Percentiles rank a stretch among this genome's conserved stretches.
These are phyloP conservation scores for Diarsia brunnea DNA, from an alignment of 2,888 invertebrate genomes.

Conservation along the genomic window DNA sequence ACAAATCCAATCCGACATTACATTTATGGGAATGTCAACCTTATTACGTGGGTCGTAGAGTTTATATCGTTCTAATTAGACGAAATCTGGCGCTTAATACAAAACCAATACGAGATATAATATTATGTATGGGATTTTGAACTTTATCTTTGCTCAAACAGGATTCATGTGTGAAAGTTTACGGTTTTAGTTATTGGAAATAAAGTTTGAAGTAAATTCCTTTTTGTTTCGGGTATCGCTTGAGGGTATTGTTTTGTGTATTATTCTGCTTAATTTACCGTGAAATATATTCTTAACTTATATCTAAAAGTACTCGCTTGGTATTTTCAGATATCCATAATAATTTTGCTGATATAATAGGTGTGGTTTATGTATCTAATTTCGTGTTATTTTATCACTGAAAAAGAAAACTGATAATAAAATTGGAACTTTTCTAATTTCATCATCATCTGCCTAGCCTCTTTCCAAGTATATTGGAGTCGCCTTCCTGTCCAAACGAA, in stretches of 20 bases:
- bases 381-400: background rate
- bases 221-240: conserved; percentile 39
- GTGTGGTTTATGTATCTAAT: background rate
- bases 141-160: background rate
- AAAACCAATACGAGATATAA: conserved; percentile 36
- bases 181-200: conserved; percentile 29
- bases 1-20: conserved; percentile 4
- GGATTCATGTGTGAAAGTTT: conserved; percentile 3
- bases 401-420: background rate
- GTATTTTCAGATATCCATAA: conserved; percentile 5
- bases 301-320: background rate
- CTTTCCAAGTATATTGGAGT: background rate
- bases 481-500: background rate
- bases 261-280: conserved; percentile 42
- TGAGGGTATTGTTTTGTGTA: conserved; percentile 35
- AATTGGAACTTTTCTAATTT: background rate
- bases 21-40: conserved; percentile 20
- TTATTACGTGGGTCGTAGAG: conserved; percentile 17
- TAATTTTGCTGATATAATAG: conserved; percentile 6
- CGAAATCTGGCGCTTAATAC: conserved; percentile 23
- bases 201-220: conserved; percentile 35
- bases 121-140: conserved; percentile 20
- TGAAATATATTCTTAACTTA: conserved; percentile 38
- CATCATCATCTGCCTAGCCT: background rate
- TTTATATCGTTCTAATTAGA: conserved; percentile 6